Percentiles rank a stretch among this genome's conserved stretches.
Evolutionary conservation across 2,113 vertebrate species (phyloP).

Genomic region (Sebastes schlegelii): DNA sequence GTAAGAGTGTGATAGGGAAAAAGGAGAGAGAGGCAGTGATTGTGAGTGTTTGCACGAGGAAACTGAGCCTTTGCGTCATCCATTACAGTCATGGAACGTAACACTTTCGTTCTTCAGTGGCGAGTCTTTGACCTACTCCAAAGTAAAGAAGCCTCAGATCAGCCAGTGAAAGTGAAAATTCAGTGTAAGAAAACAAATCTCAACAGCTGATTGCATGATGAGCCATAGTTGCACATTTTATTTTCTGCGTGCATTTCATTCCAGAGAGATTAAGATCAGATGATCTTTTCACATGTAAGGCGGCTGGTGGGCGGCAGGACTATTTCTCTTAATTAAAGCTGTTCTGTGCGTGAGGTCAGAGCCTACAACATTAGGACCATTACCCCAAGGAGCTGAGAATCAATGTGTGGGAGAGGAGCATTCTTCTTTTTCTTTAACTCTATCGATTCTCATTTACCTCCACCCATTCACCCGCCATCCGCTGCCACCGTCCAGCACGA

Average conservation of each 20-base stretch:
- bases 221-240: neutral
- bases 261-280: conserved; percentile 6
- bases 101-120: neutral
- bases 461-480: conserved; percentile 62
- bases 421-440: conserved; percentile 71
- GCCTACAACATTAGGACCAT: conserved; percentile 68
- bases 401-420: conserved; percentile 72
- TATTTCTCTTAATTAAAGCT: conserved; percentile 66
- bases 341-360: conserved; percentile 64
- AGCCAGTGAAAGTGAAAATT: conserved; percentile 4
- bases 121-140: neutral
- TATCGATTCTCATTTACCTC: conserved; percentile 85
- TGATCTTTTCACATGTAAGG: neutral
- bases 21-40: too few species aligned
- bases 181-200: neutral
- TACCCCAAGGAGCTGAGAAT: conserved; percentile 77
- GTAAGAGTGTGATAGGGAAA: too few species aligned
- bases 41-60: neutral
- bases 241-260: conserved; percentile 4
- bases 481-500: conserved; percentile 31
- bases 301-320: conserved; percentile 20
- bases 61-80: neutral
- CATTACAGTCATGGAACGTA: neutral
- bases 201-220: neutral
- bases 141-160: conserved; percentile 2